Percentiles rank a stretch among this genome's conserved stretches.
Conservation (phyloP, 2,888 invertebrate genomes). For the Drosophila macrospina region DNA sequence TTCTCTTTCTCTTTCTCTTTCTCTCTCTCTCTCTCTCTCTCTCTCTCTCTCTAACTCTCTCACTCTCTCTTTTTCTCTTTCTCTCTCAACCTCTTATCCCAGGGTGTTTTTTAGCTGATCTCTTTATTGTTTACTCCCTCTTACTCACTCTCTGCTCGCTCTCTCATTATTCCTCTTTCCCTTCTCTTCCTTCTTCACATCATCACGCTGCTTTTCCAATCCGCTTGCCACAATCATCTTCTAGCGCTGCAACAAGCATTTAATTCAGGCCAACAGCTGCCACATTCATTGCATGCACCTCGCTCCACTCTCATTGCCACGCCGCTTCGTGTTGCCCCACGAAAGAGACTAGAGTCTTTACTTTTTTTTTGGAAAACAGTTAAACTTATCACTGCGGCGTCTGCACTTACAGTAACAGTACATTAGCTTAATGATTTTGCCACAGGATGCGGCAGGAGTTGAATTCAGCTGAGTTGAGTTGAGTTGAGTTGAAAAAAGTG, state of each 20-base stretch:
- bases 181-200: not conserved
- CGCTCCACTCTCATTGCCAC: not conserved
- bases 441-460: conserved; percentile 6
- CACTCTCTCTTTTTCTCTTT: not conserved
- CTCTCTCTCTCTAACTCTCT: too few relatives aligned
- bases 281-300: conserved; percentile 2
- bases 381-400: conserved; percentile 32
- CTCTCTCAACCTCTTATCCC: too few relatives aligned
- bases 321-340: not conserved
- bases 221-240: not conserved
- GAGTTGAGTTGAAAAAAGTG: conserved; percentile 32
- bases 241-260: not conserved
- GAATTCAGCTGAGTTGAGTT: not conserved
- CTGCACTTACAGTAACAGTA: conserved; percentile 47
- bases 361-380: conserved; percentile 16
- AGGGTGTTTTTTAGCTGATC: too few relatives aligned
- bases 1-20: too few relatives aligned
- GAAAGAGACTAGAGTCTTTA: conserved; percentile 18
- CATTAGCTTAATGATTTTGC: conserved; percentile 77
- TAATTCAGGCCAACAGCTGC: conserved; percentile 1
- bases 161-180: too few relatives aligned
- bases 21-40: not conserved
- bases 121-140: too few relatives aligned
- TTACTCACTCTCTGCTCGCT: not conserved
- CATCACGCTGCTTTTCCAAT: not conserved